Base-by-base conservation (phyloP, 2,113 vertebrate genomes). In the Festucalex cinctus region DNA sequence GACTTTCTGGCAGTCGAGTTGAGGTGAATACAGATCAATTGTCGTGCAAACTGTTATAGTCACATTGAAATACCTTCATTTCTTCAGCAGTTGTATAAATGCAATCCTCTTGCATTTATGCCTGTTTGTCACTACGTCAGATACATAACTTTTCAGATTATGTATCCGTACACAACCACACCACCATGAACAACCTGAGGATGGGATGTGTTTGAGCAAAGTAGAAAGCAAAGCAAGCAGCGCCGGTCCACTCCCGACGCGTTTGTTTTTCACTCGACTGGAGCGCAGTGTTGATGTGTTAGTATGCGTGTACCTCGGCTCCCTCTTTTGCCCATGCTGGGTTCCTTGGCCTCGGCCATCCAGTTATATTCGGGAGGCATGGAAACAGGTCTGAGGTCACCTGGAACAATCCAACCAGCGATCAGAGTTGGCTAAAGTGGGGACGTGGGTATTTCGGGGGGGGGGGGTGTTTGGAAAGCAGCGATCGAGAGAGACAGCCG, bases 301-400 rank as follows among this genome's bases (percentile, higher is more conserved):
- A 79, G 75, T 82, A 77, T 82, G 79, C 75, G 75, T 87, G 71
- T 90, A 97, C 94, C 93, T 94, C 91, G 92, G 83, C 92, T 93
- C 74, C 93, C 93, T 83, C 93, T 92, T 80, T 94, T 93, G 83
- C 92, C 91, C 86, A 92, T 76, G 72, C 90, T 91, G 77, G 93
- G 92, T 71, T 95, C 94, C 86, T 94, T 94, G 75, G 91, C 78
- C 81, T 95, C 92, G 68, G 90, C 93, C 83, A 93, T 91, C 92
- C 93, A 94, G 63, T 86, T 91, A 91, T 91, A 92, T 82, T 94
- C 91, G 36, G 92, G 88, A 37, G 93, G 91, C 90, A 94, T 92
- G 28, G 89, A 93, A 82, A 95, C 86, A 17, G 94, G 94, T 79
- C 93, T 94, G 87, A 94, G 87, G 86, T 96, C 95, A 89, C 93